phyloP scores from a whole-genome alignment of 1,140 invertebrate genomes.

The Diachasmimorpha longicaudata region DNA sequence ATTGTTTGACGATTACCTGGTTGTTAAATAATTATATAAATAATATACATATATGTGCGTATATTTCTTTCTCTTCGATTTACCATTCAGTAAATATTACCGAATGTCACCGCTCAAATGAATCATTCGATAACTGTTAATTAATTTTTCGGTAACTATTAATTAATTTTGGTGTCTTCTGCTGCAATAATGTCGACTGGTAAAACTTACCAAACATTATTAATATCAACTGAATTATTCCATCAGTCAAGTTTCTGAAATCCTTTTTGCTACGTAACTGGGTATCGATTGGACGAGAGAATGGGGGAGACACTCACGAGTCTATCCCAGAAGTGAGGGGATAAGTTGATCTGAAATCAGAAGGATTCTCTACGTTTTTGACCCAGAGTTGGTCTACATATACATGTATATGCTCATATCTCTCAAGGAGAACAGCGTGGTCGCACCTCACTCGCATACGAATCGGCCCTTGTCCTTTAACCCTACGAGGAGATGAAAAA shows the following conservation, averaged over 20 bases:
- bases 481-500: not conserved
- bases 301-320: not conserved
- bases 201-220: no score
- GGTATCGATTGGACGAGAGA: not conserved
- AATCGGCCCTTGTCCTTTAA: not conserved
- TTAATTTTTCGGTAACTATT: no score
- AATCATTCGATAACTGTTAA: no score
- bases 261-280: slow-evolving; percentile 20
- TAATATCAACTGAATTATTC: no score
- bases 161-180: no score
- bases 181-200: no score
- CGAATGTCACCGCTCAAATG: no score
- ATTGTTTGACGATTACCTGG: no score
- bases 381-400: not conserved
- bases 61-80: no score
- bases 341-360: slow-evolving; percentile 15
- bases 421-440: not conserved
- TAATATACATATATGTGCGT: no score
- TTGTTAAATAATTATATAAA: no score
- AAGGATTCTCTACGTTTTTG: not conserved
- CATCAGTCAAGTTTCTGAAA: not conserved
- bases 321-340: not conserved
- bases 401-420: not conserved
- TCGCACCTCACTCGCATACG: not conserved
- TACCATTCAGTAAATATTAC: no score